phyloP scores from a whole-genome alignment of 2,888 invertebrate species.

The Sarcophaga subvicina region DNA sequence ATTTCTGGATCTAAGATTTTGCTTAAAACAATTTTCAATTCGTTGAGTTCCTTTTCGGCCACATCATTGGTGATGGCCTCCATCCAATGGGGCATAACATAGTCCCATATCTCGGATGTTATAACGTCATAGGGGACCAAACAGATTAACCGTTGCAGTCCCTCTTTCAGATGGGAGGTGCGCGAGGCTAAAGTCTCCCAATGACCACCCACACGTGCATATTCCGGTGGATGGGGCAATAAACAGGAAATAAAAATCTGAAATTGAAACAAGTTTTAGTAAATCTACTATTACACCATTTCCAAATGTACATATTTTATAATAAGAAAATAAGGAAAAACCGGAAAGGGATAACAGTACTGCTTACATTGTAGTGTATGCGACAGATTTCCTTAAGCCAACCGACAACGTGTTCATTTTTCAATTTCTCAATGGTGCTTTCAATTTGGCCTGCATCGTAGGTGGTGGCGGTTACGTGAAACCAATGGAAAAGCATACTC shows the following conservation, averaged over 20 bases:
- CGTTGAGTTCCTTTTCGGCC: constrained; percentile 92
- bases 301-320: background rate
- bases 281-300: background rate
- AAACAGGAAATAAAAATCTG: constrained; percentile 92
- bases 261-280: background rate
- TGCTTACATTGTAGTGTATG: constrained; percentile 88
- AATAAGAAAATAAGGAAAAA: background rate
- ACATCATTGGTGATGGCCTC: constrained; percentile 97
- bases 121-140: constrained; percentile 99
- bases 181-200: constrained; percentile 95
- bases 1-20: constrained; percentile 98
- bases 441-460: constrained; percentile 93
- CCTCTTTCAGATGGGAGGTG: constrained; percentile 96
- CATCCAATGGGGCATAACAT: constrained; percentile 99
- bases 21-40: constrained; percentile 91
- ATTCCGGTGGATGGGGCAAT: constrained; percentile 97
- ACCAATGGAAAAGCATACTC: constrained; percentile 99
- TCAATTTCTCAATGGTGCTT: constrained; percentile 94
- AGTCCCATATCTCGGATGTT: constrained; percentile 97
- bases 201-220: constrained; percentile 97
- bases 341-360: background rate
- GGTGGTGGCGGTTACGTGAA: constrained; percentile 98
- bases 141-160: constrained; percentile 95
- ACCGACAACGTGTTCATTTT: constrained; percentile 94
- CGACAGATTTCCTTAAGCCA: constrained; percentile 94